Evolutionary conservation across 2,888 invertebrate genomes (phyloP).

Genomic region (Thereva nobilitata): DNA sequence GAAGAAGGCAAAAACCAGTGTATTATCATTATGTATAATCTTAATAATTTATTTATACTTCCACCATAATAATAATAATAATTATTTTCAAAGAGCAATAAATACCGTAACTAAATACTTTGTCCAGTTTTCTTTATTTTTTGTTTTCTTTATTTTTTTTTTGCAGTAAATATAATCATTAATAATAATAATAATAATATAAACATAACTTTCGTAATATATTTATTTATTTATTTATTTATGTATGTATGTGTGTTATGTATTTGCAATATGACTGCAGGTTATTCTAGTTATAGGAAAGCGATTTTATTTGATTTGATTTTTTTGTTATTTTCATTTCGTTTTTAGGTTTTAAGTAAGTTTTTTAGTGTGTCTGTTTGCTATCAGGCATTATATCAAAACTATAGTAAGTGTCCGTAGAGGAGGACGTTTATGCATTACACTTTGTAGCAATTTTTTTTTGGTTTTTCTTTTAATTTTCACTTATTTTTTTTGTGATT

Average conservation of each 20-base stretch:
- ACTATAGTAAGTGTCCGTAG: constrained; percentile 32
- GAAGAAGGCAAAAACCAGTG: constrained; percentile 37
- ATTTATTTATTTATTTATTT: constrained; percentile 8
- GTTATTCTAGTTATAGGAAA: constrained; percentile 29
- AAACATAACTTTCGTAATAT: constrained; percentile 30
- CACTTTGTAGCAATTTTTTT: constrained; percentile 13
- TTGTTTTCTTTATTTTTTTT: constrained; percentile 4
- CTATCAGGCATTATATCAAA: constrained; percentile 36
- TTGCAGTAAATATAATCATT: too few relatives aligned
- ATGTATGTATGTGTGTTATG: too few relatives aligned
- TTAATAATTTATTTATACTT: constrained; percentile 6
- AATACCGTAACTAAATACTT: constrained; percentile 31
- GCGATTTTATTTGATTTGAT: constrained; percentile 31
- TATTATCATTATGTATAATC: constrained; percentile 5
- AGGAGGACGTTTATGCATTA: constrained; percentile 31
- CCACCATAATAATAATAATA: constrained; percentile 7
- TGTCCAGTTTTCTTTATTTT: constrained; percentile 21
- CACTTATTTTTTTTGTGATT: constrained; percentile 10
- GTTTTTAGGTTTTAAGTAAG: constrained; percentile 18
- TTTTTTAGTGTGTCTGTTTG: constrained; percentile 26
- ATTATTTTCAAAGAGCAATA: constrained; percentile 18
- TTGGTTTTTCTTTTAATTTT: constrained; percentile 7
- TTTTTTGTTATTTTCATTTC: not conserved
- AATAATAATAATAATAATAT: constrained; percentile 1
- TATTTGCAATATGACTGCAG: constrained; percentile 4